Base-by-base conservation (phyloP, 2,888 invertebrate genomes). In the Chrysina gloriosa region DNA sequence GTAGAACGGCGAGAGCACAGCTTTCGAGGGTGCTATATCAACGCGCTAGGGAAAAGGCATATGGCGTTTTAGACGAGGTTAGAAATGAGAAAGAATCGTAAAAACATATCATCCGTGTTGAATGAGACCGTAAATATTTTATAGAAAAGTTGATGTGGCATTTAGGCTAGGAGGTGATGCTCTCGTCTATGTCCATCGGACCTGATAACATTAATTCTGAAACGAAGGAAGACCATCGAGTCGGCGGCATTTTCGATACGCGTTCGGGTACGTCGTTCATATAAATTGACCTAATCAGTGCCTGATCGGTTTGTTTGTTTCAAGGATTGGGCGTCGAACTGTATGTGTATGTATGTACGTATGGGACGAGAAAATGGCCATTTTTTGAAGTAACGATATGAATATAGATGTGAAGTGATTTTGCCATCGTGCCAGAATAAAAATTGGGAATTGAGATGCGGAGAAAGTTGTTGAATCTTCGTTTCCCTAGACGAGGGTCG, bases 91-190 rank as follows among this genome's bases (percentile, higher is more conserved):
- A 42, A 58, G 25, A 25, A 6, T 16, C 42, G 16, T 58, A 58
- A 39, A 58, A 58, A 42, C 25, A 42, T 23, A 58, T 58, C 39
- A 42, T 16, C 42, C 25, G 25, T 14, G 9, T 4, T 14, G 39
- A 39, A 58, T 27, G 58, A 58, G 54, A 56, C 34, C 16, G 58
- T 58, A 58, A 58, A 58, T 58, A 58, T 58, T 58, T 58, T 58
- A 58, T 39, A 25, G 39, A 25, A 42, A 42, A 42, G n/a, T 14
- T 58, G 39, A 58, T 58, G 42, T 25, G 19, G 25, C 11, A 14
- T 6, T 14, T 25, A 2, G 7, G 23, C 11, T 58, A 16, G 1
- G 58, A 14, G 36, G 25, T 39, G 39, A n/a, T 58, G 2, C 16
- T 58, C 14, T 39, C 14, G 39, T 27, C 23, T 39, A 14, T 14